Conservation (phyloP, 2,797 vertebrate species). For the Parotocinclus haroldoi region DNA sequence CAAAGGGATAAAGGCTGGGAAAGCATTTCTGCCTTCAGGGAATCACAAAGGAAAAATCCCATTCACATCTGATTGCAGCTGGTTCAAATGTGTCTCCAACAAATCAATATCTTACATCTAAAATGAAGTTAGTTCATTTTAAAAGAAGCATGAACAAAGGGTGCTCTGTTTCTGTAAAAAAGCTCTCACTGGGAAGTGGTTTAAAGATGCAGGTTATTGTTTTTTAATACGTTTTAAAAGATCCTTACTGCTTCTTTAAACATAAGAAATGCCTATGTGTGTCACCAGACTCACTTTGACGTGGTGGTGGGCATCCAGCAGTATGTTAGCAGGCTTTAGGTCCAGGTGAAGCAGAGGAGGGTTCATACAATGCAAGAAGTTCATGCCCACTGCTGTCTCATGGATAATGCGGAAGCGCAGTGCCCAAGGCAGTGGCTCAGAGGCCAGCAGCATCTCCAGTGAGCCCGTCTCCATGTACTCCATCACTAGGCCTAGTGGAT, state of each 20-base stretch:
- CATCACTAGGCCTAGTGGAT: conserved; percentile 94
- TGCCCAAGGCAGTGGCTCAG: conserved; percentile 90
- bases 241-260: background rate
- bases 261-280: background rate
- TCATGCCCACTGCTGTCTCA: conserved; percentile 96
- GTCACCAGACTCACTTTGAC: conserved; percentile 78
- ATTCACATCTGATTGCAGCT: too few relatives aligned
- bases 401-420: conserved; percentile 93
- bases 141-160: too few relatives aligned
- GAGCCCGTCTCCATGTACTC: conserved; percentile 98
- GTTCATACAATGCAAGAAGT: conserved; percentile 96
- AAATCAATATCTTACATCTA: too few relatives aligned
- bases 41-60: conserved; percentile 34
- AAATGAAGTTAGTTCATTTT: too few relatives aligned
- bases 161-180: too few relatives aligned
- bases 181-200: too few relatives aligned
- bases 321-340: conserved; percentile 96
- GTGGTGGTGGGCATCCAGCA: conserved; percentile 95
- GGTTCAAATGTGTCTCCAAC: too few relatives aligned
- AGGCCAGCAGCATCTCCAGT: conserved; percentile 87
- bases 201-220: background rate
- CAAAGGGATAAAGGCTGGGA: conserved; percentile 50
- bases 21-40: conserved; percentile 52
- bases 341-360: conserved; percentile 94
- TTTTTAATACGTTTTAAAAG: background rate